Base-by-base conservation (phyloP, 2,113 vertebrate genomes). In the Australoheros scitulus region DNA sequence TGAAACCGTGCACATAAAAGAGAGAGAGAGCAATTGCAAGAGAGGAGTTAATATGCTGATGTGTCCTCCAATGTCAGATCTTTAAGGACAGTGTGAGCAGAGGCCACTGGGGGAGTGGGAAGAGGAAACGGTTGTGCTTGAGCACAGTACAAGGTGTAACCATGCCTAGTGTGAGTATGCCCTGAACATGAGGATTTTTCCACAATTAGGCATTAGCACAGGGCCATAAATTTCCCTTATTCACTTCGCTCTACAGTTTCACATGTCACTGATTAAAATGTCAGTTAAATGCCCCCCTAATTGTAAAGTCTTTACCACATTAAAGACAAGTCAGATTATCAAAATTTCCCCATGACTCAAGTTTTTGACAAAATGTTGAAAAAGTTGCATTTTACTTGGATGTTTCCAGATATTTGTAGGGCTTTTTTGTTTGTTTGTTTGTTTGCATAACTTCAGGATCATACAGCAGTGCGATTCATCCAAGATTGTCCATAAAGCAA, bases 1-100 rank as follows among this genome's bases (percentile, higher is more conserved):
- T 1, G 2, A 52, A 52, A 52, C 15, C 0, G 24, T 47, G 14
- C 14, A 14, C 5, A 2, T 47, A 14, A 47, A 47, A 14, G 4
- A 47, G 43, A 5, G 43, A 70, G 10, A 29, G 24, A 17, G 9
- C 5, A 43, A 70, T 41, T 70, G 65, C 10, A 18, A 7, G 17
- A 72, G 43, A 32, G 68, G 17, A 72, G 68, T 9, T n/a, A 1
- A 34, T 17, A 3, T 8, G 68, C 26, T 72, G 43, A 2, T 52
- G 65, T 20, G 17, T 70, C 24, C 10, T 52, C 41, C 0, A 26
- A 11, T 1, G 17, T 17, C 29, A 26, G 65, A 29, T 52, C 10
- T 0, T 29, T 52, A 32, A 32, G 0, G 18, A 17, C 18, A 55
- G 52, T 32, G 68, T 55, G 68, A 9, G 47, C 7, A 18, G 47